Evolutionary conservation across 2,797 vertebrate genomes (phyloP).

Genomic region (Falco concolor): DNA sequence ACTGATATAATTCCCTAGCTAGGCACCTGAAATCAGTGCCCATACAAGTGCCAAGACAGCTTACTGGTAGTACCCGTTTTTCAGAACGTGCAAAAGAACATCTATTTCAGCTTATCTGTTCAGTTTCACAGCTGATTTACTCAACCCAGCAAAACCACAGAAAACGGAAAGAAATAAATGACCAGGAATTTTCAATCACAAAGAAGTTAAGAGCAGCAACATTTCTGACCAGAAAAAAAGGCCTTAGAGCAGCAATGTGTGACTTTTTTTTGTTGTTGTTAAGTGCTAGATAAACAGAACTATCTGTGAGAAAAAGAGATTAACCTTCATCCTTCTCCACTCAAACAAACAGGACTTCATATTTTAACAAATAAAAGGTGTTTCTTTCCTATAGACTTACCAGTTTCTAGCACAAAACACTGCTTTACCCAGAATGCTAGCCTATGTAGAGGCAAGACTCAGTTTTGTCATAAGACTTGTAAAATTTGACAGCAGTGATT

Average conservation of each 20-base stretch:
- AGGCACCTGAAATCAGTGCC: neutral
- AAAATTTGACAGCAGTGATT: neutral
- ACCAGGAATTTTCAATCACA: neutral
- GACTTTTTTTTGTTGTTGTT: neutral
- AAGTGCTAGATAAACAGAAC: neutral
- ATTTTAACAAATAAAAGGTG: neutral
- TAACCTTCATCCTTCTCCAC: neutral
- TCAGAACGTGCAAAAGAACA: neutral
- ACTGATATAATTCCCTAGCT: neutral
- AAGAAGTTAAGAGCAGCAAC: neutral
- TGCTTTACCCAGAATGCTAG: neutral
- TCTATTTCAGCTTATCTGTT: neutral
- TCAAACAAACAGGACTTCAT: neutral
- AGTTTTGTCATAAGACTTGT: neutral
- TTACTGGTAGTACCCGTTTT: neutral
- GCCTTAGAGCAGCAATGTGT: neutral
- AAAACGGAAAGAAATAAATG: neutral
- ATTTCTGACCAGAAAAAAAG: neutral
- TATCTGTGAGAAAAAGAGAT: neutral
- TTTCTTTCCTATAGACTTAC: neutral
- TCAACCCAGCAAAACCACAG: neutral
- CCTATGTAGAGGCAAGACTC: neutral
- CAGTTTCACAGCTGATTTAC: neutral
- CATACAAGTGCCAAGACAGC: neutral
- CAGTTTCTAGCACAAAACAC: neutral